Evolutionary conservation across 2,888 invertebrate genomes (phyloP).

Genomic region (Dysmachus trigonus): DNA sequence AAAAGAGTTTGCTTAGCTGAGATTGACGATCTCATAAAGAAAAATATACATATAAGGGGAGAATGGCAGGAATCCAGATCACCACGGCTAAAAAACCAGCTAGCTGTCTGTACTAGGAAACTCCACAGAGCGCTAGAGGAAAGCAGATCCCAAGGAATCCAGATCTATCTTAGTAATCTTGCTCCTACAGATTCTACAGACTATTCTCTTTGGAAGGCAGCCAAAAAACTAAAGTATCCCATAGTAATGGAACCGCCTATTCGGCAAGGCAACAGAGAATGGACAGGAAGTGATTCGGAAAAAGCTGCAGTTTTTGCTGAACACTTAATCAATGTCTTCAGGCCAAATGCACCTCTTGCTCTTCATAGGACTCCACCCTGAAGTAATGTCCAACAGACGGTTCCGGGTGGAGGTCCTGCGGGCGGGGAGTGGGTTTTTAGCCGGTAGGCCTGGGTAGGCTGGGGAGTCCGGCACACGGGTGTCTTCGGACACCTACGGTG

Average conservation of each 20-base stretch:
- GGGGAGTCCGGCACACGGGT: too few species aligned
- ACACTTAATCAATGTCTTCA: background rate
- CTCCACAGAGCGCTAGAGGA: background rate
- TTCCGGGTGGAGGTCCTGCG: too few species aligned
- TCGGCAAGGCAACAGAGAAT: background rate
- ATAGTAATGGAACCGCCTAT: background rate
- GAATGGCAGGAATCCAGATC: background rate
- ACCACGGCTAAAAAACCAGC: background rate
- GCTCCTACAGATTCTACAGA: background rate
- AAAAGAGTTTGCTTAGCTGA: background rate
- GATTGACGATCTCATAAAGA: background rate
- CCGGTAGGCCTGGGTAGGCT: too few species aligned
- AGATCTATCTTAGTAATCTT: background rate
- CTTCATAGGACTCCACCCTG: too few species aligned
- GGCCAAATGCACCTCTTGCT: background rate
- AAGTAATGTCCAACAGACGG: too few species aligned
- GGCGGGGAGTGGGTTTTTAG: too few species aligned
- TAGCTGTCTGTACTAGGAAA: background rate
- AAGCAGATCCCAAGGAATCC: background rate
- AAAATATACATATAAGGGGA: background rate
- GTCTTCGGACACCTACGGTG: too few species aligned
- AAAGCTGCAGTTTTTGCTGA: background rate
- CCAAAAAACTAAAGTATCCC: background rate
- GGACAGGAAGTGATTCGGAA: background rate
- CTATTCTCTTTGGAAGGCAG: background rate